These are phyloP conservation scores for Cyprinodon variegatus DNA, from an alignment of 2,113 vertebrate genomes.

Conservation along the genomic window DNA sequence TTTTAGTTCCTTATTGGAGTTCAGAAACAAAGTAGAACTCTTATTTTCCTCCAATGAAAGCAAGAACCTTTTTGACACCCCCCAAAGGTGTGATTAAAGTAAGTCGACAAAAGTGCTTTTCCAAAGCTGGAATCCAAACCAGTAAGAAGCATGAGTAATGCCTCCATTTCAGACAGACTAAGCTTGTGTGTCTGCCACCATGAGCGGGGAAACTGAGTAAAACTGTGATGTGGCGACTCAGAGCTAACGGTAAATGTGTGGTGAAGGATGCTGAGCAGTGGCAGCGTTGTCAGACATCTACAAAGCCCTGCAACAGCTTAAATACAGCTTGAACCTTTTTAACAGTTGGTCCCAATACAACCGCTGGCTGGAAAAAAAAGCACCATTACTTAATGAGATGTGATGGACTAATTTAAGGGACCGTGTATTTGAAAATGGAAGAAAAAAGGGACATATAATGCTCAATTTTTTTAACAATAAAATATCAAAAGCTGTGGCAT, in stretches of 20 bases:
- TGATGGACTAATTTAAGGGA: background rate
- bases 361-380: background rate
- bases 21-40: background rate
- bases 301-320: too few relatives aligned
- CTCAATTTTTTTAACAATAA: background rate
- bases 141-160: slow-evolving; percentile 63
- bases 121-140: slow-evolving; percentile 31
- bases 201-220: slow-evolving; percentile 57
- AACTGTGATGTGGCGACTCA: slow-evolving; percentile 45
- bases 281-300: background rate
- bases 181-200: slow-evolving; percentile 37
- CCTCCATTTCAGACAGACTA: slow-evolving; percentile 35
- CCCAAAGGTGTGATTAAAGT: slow-evolving; percentile 22
- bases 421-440: background rate
- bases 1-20: background rate
- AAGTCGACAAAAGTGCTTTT: background rate
- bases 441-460: background rate
- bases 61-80: slow-evolving; percentile 17
- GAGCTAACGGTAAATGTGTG: slow-evolving; percentile 16
- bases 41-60: background rate
- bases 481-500: background rate
- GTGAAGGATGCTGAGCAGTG: slow-evolving; percentile 9
- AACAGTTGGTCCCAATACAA: background rate
- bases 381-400: background rate
- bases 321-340: background rate